Conservation (phyloP, 1,140 invertebrate species). For the Drosophila willistoni region DNA sequence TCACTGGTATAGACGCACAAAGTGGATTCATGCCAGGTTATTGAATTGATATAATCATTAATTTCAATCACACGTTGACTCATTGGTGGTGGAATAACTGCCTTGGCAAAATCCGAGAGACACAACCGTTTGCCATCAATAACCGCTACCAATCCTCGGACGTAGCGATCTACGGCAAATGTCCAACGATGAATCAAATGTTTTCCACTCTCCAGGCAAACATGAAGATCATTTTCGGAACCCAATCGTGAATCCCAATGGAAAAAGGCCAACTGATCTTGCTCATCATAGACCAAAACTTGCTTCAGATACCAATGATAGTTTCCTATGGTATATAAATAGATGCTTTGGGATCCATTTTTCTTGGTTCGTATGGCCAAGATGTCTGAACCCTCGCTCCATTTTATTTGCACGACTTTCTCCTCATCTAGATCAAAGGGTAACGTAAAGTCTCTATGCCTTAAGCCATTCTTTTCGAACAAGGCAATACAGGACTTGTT, state of each 20-base stretch:
- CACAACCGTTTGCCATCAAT: slow-evolving; percentile 91
- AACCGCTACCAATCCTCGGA: slow-evolving; percentile 86
- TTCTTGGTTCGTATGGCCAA: slow-evolving; percentile 86
- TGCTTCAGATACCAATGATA: slow-evolving; percentile 97
- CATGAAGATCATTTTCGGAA: slow-evolving; percentile 86
- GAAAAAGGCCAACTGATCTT: slow-evolving; percentile 83
- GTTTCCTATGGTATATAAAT: slow-evolving; percentile 93
- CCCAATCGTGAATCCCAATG: slow-evolving; percentile 87
- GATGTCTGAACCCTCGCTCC: slow-evolving; percentile 92
- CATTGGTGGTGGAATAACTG: slow-evolving; percentile 93
- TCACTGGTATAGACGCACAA: slow-evolving; percentile 56
- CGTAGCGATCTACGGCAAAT: slow-evolving; percentile 72
- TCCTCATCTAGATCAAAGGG: slow-evolving; percentile 85
- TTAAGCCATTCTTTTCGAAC: slow-evolving; percentile 96
- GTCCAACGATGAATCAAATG: slow-evolving; percentile 84
- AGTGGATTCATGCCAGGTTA: slow-evolving; percentile 51
- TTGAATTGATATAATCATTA: slow-evolving; percentile 85
- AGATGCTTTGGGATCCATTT: slow-evolving; percentile 83
- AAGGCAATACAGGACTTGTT: slow-evolving; percentile 91
- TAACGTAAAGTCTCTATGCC: slow-evolving; percentile 92
- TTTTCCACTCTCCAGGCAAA: slow-evolving; percentile 85
- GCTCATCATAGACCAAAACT: slow-evolving; percentile 70
- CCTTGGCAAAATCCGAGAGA: slow-evolving; percentile 89
- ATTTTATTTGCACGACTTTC: slow-evolving; percentile 86
- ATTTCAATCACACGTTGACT: slow-evolving; percentile 86